Base-by-base conservation (phyloP, 2,888 invertebrate species). In the Cephus sareptanus region DNA sequence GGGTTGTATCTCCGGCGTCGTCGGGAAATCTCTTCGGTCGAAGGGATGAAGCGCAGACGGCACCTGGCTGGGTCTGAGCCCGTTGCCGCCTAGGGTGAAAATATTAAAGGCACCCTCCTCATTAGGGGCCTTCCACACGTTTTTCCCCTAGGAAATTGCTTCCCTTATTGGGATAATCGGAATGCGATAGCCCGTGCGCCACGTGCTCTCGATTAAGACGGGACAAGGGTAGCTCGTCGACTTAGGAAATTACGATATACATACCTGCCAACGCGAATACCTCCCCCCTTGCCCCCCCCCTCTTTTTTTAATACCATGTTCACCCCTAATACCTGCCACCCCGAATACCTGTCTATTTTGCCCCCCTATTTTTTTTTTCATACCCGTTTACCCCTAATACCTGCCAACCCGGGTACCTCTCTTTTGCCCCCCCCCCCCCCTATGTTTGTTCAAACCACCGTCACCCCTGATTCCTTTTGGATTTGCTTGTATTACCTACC, bases 21-120 rank as follows among this genome's bases (percentile, higher is more conserved):
- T 23, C 56, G 56, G 56, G 0, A 56, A 56, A 56, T 56, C 23
- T 23, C 2, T 15, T 56, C 23, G 0, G 23, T 23, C 9, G 2
- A 56, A 56, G 56, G 56, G 56, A 23, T 23, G 56, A 56, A 56
- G 56, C 56, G 56, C 23, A 23, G 56, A 56, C 9, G 56, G 56
- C 56, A 56, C 23, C 23, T 56, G 56, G 23, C 56, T 56, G 56
- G 23, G 6, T 56, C 56, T 23, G 2, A 23, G 23, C 23, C 23
- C 15, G 2, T 9, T 56, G 6, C 23, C 23, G 23, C 34, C 75
- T 40, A 30, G 75, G 77, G 77, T 77, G 75, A 75, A 77, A 77
- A 77, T 77, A 77, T 77, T 77, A 75, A 77, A 77, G 74, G 77
- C 56, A 56, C 74, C 34, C 71, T 74, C 40, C 77, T 75, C 77